phyloP scores from a whole-genome alignment of 2,888 invertebrate genomes.

The Hyalella azteca region DNA sequence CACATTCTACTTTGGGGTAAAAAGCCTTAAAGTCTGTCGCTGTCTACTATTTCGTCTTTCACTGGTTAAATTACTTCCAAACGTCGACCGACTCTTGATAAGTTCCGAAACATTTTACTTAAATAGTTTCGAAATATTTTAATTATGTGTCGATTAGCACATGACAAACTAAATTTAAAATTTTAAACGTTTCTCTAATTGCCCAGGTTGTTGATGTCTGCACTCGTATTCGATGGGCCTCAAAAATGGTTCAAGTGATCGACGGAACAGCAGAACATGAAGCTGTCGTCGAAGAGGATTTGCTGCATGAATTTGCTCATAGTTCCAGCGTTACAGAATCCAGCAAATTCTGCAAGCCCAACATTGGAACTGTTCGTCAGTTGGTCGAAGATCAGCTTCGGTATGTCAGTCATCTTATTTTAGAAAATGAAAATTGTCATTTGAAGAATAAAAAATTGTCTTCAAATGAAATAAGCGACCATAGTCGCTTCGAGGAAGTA shows the following conservation, averaged over 20 bases:
- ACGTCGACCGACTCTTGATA: no score
- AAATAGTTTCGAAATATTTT: no score
- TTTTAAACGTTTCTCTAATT: no score
- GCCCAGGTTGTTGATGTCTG: constrained; percentile 50
- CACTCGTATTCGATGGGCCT: constrained; percentile 46
- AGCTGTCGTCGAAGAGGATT: not conserved
- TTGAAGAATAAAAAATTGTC: not conserved
- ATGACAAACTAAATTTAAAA: no score
- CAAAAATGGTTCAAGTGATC: constrained; percentile 27
- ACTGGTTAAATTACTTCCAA: no score
- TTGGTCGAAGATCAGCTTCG: not conserved
- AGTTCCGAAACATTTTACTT: no score
- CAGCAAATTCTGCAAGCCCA: not conserved
- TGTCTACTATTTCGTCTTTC: no score
- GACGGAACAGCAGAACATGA: constrained; percentile 32
- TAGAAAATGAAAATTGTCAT: not conserved
- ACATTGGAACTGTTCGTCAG: not conserved
- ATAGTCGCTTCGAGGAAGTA: no score
- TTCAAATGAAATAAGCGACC: no score
- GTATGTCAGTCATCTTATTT: not conserved
- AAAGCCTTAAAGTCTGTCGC: no score
- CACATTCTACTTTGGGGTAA: no score
- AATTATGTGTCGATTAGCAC: no score
- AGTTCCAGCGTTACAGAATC: not conserved
- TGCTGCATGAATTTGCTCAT: not conserved